These are phyloP conservation scores for Catagonus wagneri DNA, from an alignment of 2,113 vertebrate genomes.

Conservation along the genomic window DNA sequence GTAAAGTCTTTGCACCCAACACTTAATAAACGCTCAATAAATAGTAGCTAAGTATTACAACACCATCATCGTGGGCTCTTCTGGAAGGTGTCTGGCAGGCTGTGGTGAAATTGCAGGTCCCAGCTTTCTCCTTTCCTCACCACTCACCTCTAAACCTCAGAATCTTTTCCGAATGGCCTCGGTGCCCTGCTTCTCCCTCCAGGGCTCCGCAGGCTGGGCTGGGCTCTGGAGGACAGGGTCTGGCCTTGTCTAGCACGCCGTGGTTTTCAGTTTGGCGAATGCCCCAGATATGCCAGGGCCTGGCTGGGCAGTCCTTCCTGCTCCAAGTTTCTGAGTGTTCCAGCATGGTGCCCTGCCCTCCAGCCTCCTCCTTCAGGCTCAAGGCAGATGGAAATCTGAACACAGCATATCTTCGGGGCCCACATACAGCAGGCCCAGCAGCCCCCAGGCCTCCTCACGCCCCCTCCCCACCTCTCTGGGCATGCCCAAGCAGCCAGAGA, in stretches of 20 bases:
- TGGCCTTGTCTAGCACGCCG: not conserved
- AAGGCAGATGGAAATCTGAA: not conserved
- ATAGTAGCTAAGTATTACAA: not conserved
- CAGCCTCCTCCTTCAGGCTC: not conserved
- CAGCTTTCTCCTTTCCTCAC: not conserved
- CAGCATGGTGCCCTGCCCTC: not conserved
- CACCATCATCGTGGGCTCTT: not conserved
- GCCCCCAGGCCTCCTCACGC: not conserved
- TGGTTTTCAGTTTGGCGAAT: not conserved
- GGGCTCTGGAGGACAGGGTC: not conserved
- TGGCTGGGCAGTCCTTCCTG: not conserved
- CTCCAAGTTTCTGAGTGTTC: not conserved
- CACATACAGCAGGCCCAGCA: not conserved
- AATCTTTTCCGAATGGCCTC: not conserved
- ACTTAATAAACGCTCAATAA: not conserved
- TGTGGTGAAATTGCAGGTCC: not conserved
- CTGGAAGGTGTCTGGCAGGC: slow-evolving; percentile 11
- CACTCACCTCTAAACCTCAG: not conserved
- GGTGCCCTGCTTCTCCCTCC: not conserved
- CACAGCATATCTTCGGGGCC: rapidly evolving
- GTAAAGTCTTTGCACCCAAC: not conserved
- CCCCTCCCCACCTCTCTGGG: not conserved
- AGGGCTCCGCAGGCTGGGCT: not conserved
- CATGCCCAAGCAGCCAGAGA: not conserved
- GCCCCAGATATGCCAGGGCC: not conserved